Evolutionary conservation across 2,888 invertebrate species (phyloP), one percentile per base, ranked within the genome.

Genomic region (Lasioglossum calceatum): DNA sequence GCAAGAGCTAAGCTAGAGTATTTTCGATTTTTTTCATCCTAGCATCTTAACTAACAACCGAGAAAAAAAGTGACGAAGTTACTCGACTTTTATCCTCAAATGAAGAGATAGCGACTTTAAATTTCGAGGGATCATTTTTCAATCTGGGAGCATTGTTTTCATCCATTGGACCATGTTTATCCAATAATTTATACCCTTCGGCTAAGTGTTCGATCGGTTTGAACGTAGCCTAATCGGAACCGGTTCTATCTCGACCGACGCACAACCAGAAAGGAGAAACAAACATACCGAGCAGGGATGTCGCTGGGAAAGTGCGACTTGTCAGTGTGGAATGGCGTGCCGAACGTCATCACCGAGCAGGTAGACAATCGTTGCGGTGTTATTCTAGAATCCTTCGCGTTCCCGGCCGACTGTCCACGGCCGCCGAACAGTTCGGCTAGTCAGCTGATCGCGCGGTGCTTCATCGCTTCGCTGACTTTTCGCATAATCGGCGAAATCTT

Each of bases 311-410:
- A 92, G 72, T 92, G 92, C 67, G 93, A 89, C 89, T 95, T 95
- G 80, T 95, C 94, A 82, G 86, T 92, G 89, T 94, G 92, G 84
- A 94, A 93, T 61, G 94, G 90, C 84, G 94, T 93, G 87, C 94
- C 92, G 90, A 93, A 95, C 86, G 95, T 95, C 95, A 95, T 95
- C 91, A 93, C 91, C 77, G 93, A 93, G 89, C 92, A 93, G 87
- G 88, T 84, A 23, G 90, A 86, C 67, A 81, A 85, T 44, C 84
- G 85, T 39, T 87, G 85, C 72, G 76, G 82, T 36, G 77, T 85
- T n/a, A 76, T 79, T 19, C 76, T 72, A 19, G 85, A 82, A 72
- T 86, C 79, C 64, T 86, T 80, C 75, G 87, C 87, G 87, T 90
- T 83, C 82, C 84, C 89, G 82, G 77, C 81, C 76, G 78, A 83